Conservation (phyloP, 2,113 vertebrate species). For the Paramisgurnus dabryanus region DNA sequence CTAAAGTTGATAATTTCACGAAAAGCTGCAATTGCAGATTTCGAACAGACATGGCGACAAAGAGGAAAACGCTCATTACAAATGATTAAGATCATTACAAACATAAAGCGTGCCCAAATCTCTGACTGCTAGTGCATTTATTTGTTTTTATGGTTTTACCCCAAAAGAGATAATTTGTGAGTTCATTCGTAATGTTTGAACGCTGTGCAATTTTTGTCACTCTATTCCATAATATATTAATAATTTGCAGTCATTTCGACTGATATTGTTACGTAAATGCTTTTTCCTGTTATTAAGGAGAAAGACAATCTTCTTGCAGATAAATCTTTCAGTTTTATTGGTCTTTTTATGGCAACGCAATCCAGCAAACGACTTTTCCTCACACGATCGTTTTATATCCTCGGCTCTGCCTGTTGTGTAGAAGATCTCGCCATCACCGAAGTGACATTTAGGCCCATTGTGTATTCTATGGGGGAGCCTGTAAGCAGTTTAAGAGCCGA, state of each 20-base stretch:
- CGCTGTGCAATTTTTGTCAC: too few species aligned
- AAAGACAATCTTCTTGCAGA: not conserved
- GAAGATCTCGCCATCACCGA: not conserved
- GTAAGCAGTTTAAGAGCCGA: constrained; percentile 33
- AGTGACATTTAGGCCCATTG: constrained; percentile 11
- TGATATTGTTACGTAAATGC: not conserved
- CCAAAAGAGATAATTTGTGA: too few species aligned
- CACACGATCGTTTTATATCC: not conserved
- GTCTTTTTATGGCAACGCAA: constrained; percentile 18
- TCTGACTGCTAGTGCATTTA: too few species aligned
- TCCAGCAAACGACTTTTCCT: constrained; percentile 14
- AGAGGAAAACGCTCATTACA: too few species aligned
- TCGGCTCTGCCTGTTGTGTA: not conserved
- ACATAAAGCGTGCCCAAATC: too few species aligned
- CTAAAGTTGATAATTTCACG: too few species aligned
- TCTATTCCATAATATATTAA: not conserved
- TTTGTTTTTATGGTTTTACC: too few species aligned
- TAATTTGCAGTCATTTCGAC: not conserved
- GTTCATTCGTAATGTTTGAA: too few species aligned
- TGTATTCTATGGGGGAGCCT: constrained; percentile 14
- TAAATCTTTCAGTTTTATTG: constrained; percentile 16
- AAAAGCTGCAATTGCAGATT: too few species aligned
- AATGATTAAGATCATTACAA: too few species aligned
- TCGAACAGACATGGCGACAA: too few species aligned
- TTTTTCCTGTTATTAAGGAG: not conserved